These are phyloP conservation scores for Drosophila phalerata DNA, from an alignment of 2,888 invertebrate genomes.

Conservation along the genomic window DNA sequence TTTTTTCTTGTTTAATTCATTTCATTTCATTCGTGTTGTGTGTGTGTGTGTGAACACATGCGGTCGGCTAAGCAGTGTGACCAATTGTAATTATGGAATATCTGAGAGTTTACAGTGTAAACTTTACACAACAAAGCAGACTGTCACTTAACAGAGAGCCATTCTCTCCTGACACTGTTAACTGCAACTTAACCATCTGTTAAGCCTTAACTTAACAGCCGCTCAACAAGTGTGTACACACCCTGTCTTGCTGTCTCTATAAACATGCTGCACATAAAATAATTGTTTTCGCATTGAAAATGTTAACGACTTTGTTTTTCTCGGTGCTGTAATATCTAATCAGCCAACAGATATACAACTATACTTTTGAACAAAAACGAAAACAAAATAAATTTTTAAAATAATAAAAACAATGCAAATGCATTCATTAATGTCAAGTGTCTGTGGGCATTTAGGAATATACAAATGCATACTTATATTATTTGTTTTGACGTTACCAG, in stretches of 20 bases:
- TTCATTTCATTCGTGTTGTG: neutral
- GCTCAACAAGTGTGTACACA: conserved; percentile 3
- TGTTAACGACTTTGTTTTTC: conserved; percentile 52
- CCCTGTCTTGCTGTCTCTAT: neutral
- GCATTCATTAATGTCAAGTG: conserved; percentile 68
- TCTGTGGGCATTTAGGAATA: conserved; percentile 38
- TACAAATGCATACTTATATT: conserved; percentile 2
- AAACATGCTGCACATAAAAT: conserved; percentile 27
- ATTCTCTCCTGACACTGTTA: neutral
- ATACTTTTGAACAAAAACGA: conserved; percentile 31
- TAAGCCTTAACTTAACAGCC: neutral
- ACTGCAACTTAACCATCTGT: neutral
- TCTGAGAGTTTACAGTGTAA: no score
- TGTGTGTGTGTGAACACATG: neutral
- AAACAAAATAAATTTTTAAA: conserved; percentile 31
- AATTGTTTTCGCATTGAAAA: conserved; percentile 38
- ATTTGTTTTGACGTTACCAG: conserved; percentile 26
- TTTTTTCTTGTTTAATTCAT: neutral
- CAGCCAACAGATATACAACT: conserved; percentile 36
- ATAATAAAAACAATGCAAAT: conserved; percentile 51
- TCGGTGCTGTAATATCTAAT: conserved; percentile 52
- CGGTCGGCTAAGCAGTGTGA: neutral
- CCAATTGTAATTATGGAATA: neutral
- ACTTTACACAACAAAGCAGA: no score
- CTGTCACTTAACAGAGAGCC: conserved; percentile 1